Base-by-base conservation (phyloP, 2,113 vertebrate species). In the Zonotrichia leucophrys region DNA sequence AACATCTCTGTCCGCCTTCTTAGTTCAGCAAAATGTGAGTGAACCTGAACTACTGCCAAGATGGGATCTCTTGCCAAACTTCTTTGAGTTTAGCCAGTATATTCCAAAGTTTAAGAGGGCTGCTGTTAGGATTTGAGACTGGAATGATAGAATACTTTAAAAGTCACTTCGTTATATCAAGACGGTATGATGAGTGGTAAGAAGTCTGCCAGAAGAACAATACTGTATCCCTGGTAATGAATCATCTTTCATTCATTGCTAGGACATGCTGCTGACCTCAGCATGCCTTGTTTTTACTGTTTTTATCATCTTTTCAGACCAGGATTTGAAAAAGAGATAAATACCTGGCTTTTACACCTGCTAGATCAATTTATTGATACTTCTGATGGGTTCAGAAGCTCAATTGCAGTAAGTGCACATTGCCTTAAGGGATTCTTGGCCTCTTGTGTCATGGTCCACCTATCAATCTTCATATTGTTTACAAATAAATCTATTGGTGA, bases 1-100 rank as follows among this genome's bases (percentile, higher is more conserved):
- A 62, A n/a, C n/a, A 46, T 27, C 35, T 83, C 35, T 33, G 1
- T 77, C 15, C 0, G 0, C 25, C 8, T 6, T 13, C 19, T 41
- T 30, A 58, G n/a, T 37, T 70, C 35, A 66, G 50, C 86, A 58
- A 74, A 62, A 74, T 67, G 37, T 2, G 8, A 66, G 24, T 52
- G 31, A 86, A 46, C 18, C 25, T 30, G 10, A 83, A 18, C 28
- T 55, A 28, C 47, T 66, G 31, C 46, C 42, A 46, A 67, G 50
- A 27, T 6, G 8, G 9, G 4, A 30, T 83, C 15, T 86, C 82
- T 73, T 92, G 80, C 50, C 67, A 74, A n/a, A 89, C 22, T 52
- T 56, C 25, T 44, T n/a, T 42, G 11, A 49, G 41, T 77, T 76
- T 76, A 69, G 31, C 12, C n/a, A 18, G 5, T 44, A 9, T 79